Base-by-base conservation (phyloP, 2,888 invertebrate species). In the Xanthia togata region DNA sequence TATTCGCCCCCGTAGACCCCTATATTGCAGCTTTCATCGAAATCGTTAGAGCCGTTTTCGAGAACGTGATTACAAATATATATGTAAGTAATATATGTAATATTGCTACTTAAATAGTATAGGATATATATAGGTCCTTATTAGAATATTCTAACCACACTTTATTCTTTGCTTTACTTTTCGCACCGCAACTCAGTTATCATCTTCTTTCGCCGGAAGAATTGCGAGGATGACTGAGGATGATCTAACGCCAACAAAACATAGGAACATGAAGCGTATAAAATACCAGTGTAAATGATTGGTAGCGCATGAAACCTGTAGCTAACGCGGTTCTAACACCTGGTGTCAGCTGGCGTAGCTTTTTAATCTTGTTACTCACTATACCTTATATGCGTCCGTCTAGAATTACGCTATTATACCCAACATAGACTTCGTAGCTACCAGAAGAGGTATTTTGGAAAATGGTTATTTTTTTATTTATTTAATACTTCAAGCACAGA, bases 351-450 rank as follows among this genome's bases (percentile, higher is more conserved):
- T 95, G 96, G 92, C 92, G 91, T 92, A 83, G 90, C 92, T 95
- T 95, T 96, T 96, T 95, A 95, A 96, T 96, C 96, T 94, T 93
- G 93, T 96, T 95, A 95, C 94, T 93, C 93, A 93, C 94, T 93
- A 93, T 93, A 91, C 95, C 96, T 93, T 96, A 93, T 93, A 95
- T 90, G 94, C 90, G 93, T 92, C 90, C 94, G 94, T 94, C 93
- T 95, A 93, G 94, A 93, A 95, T 96, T 96, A 96, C 96, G 90
- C 93, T 91, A 94, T 94, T 94, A 94, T 92, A 92, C 90, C 81
- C 73, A 44, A 78, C 83, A 87, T 85, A 95, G 95, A 93, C 60
- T 71, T 67, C 78, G 26, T 31, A 76, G 81, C n/a, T 31, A 8
- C 0, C 35, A 86, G 84, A 88, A 60, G 14, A 35, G 86, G 20